These are phyloP conservation scores for Sula dactylatra DNA, from an alignment of 2,113 vertebrate species.

Conservation along the genomic window DNA sequence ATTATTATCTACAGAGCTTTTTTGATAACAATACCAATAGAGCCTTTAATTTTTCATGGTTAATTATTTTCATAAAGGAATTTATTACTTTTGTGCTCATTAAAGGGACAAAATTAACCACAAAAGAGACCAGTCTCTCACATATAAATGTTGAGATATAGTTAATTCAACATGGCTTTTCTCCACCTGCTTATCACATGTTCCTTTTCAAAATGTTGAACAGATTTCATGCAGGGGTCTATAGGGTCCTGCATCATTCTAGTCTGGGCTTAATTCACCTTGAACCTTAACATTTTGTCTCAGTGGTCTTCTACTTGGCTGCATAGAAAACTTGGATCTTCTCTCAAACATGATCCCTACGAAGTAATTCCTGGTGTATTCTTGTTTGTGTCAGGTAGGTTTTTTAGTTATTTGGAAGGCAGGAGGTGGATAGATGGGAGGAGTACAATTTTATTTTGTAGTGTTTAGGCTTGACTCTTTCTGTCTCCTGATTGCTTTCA, in stretches of 20 bases:
- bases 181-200: background rate
- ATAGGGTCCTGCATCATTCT: background rate
- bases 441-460: background rate
- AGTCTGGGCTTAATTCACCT: background rate
- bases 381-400: background rate
- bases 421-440: background rate
- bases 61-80: background rate
- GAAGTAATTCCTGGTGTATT: background rate
- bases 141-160: background rate
- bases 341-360: background rate
- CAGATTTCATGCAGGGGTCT: accelerated
- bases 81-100: background rate
- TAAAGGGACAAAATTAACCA: background rate
- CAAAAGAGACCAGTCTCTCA: background rate
- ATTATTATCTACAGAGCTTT: background rate
- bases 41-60: background rate
- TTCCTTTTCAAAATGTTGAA: background rate
- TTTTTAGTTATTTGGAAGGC: background rate
- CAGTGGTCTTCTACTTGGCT: background rate
- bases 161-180: background rate
- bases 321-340: background rate
- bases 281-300: background rate
- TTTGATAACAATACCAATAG: background rate
- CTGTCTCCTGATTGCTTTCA: background rate
- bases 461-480: background rate